phyloP scores from a whole-genome alignment of 1,140 invertebrate species.

The Sarcophaga peregrina region DNA sequence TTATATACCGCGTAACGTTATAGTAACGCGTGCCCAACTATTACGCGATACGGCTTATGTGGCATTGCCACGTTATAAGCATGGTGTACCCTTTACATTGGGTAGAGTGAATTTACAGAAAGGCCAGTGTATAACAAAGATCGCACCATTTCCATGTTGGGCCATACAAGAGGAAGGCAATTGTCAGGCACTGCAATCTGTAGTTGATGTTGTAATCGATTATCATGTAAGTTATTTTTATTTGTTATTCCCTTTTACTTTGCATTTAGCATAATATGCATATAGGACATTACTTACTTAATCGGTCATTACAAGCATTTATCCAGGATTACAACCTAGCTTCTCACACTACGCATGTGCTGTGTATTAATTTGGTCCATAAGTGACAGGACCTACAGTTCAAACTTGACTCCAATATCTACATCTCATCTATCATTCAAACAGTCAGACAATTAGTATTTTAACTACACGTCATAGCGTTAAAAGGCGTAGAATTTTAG shows the following conservation, averaged over 20 bases:
- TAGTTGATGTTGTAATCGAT: constrained; percentile 72
- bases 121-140: constrained; percentile 65
- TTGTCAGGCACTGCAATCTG: constrained; percentile 72
- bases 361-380: too few species aligned
- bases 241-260: not conserved
- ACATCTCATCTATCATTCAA: too few species aligned
- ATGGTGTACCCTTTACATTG: constrained; percentile 73
- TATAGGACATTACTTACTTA: not conserved
- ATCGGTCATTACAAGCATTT: too few species aligned
- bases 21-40: constrained; percentile 72
- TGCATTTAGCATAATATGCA: too few species aligned
- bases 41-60: constrained; percentile 71
- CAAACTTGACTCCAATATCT: too few species aligned
- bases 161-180: constrained; percentile 73
- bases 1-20: constrained; percentile 71
- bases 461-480: too few species aligned
- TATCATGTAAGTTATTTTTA: constrained; percentile 59
- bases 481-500: too few species aligned
- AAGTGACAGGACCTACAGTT: too few species aligned
- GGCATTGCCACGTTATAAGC: constrained; percentile 71
- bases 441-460: too few species aligned
- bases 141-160: constrained; percentile 74
- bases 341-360: too few species aligned
- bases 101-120: constrained; percentile 70
- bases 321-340: too few species aligned